Percentiles rank a stretch among this genome's conserved stretches.
These are phyloP conservation scores for Manduca sexta DNA, from an alignment of 1,140 invertebrate genomes.

Conservation along the genomic window DNA sequence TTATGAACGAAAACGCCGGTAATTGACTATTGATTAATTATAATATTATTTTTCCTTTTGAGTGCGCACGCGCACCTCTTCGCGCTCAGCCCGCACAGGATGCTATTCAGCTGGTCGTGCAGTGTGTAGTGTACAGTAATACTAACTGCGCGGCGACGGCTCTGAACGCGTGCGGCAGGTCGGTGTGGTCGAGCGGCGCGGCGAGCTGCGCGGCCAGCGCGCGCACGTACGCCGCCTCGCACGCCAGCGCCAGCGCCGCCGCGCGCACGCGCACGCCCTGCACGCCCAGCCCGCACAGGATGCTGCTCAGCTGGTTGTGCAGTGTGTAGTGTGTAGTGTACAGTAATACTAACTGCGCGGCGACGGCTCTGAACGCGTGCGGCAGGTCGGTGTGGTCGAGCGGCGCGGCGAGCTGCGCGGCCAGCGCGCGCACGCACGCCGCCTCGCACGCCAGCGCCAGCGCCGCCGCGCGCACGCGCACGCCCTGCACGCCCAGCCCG, in stretches of 20 bases:
- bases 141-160: constrained; percentile 27
- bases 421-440: constrained; percentile 38
- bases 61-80: constrained; percentile 29
- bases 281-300: constrained; percentile 25
- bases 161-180: constrained; percentile 22
- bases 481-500: constrained; percentile 22
- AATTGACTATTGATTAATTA: no score
- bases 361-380: constrained; percentile 21
- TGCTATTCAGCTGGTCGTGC: constrained; percentile 33
- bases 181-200: constrained; percentile 20
- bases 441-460: constrained; percentile 46
- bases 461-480: constrained; percentile 32
- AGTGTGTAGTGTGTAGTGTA: no score
- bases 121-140: no score
- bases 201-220: constrained; percentile 29
- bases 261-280: constrained; percentile 28
- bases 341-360: constrained; percentile 29
- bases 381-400: constrained; percentile 18
- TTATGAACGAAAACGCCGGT: no score
- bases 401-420: constrained; percentile 32
- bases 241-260: constrained; percentile 39
- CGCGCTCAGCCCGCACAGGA: constrained; percentile 24
- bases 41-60: no score
- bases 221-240: constrained; percentile 38
- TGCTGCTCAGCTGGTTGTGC: constrained; percentile 35